A percentile compares a stretch with the other conserved stretches of the same genome.
Evolutionary conservation across 37 sponge, comb jelly and placozoan species (phyloP).

Genomic region (Dysidea cf. avara): DNA sequence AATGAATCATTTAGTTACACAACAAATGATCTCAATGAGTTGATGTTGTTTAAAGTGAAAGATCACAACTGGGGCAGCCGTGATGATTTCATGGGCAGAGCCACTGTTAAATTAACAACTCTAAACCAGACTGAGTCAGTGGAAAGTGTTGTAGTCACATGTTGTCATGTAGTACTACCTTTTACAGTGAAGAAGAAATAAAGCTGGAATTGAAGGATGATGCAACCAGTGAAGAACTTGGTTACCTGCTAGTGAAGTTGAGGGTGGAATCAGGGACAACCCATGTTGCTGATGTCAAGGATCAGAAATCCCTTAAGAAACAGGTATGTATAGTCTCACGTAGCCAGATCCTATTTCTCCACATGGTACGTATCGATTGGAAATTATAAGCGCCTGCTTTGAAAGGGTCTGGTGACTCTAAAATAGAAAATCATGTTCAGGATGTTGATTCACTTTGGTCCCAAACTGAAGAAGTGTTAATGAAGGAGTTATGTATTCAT

Average conservation of each 20-base stretch:
- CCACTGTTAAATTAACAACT: constrained; percentile 25
- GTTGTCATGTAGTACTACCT: neutral
- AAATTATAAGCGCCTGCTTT: neutral
- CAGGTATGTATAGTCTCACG: neutral
- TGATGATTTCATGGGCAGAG: constrained; percentile 87
- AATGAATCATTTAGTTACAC: constrained; percentile 73
- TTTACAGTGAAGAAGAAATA: neutral
- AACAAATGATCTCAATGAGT: constrained; percentile 13
- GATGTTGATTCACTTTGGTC: neutral
- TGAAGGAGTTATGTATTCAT: too few relatives aligned
- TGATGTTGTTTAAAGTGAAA: constrained; percentile 60
- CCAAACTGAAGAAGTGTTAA: neutral
- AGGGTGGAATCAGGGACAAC: too few relatives aligned
- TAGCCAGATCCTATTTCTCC: neutral
- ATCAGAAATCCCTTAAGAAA: neutral
- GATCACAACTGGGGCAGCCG: constrained; percentile 73
- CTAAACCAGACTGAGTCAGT: too few relatives aligned
- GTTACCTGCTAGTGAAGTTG: neutral
- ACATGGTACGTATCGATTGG: neutral
- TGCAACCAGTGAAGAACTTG: neutral
- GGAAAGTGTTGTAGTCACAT: too few relatives aligned
- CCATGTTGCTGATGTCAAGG: neutral
- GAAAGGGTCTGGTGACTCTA: neutral
- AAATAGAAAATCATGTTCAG: neutral
- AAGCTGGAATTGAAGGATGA: neutral